These are phyloP conservation scores for Chalcis sispes DNA, from an alignment of 2,888 invertebrate genomes.

Conservation along the genomic window DNA sequence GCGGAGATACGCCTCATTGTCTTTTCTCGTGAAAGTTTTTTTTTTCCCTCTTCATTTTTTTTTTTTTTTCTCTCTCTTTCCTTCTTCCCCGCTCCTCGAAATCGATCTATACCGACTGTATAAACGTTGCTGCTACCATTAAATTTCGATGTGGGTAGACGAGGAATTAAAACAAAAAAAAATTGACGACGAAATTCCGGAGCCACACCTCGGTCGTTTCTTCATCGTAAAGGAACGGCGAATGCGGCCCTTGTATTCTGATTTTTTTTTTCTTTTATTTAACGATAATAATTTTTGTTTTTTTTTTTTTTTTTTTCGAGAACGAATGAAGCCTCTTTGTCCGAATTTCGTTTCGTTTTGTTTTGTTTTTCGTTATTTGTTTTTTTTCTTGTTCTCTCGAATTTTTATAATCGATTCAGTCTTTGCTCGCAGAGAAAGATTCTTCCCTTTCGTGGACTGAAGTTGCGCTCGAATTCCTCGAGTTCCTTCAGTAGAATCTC, in stretches of 20 bases:
- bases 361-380: neutral
- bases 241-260: neutral
- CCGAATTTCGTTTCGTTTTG: too few species aligned
- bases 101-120: too few species aligned
- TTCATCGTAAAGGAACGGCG: neutral
- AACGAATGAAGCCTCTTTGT: neutral
- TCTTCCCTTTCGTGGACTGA: neutral
- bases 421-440: slow-evolving; percentile 26
- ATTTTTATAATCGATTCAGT: slow-evolving; percentile 36
- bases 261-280: too few species aligned
- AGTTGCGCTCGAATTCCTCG: too few species aligned
- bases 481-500: slow-evolving; percentile 42
- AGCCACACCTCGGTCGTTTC: neutral
- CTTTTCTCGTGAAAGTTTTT: slow-evolving; percentile 40
- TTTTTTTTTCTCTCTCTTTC: neutral
- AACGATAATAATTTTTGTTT: too few species aligned
- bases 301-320: neutral
- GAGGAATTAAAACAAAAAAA: too few species aligned
- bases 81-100: too few species aligned
- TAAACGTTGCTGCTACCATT: too few species aligned
- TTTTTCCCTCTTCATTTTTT: neutral
- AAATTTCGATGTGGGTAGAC: too few species aligned
- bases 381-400: neutral
- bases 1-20: slow-evolving; percentile 31
- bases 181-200: too few species aligned